Evolutionary conservation across 2,888 invertebrate species (phyloP).

Genomic region (Xanthorhoe designata): DNA sequence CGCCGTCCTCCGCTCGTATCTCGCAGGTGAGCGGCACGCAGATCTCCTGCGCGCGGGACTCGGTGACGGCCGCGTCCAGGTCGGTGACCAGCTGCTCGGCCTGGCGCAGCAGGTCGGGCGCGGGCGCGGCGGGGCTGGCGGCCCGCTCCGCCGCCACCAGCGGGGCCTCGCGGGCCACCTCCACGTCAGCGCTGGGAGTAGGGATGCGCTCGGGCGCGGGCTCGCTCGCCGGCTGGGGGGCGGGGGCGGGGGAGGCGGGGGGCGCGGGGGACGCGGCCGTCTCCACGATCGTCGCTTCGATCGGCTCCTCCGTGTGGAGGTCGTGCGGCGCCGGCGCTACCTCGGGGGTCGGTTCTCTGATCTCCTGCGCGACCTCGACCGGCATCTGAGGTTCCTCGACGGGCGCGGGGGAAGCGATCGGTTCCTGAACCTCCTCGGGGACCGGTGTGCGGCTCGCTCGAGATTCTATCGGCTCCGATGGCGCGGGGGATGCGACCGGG

Average conservation of each 20-base stretch:
- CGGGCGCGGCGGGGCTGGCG: constrained; percentile 50
- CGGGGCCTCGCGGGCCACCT: constrained; percentile 2
- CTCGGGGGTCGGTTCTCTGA: constrained; percentile 28
- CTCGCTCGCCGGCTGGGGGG: constrained; percentile 39
- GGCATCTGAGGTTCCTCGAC: constrained; percentile 42
- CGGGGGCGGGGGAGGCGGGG: constrained; percentile 37
- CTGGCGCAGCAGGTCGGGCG: constrained; percentile 70
- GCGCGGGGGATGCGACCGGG: constrained; percentile 27
- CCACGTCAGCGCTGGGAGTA: too few species aligned
- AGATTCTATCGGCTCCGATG: constrained; percentile 38
- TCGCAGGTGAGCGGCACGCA: constrained; percentile 77
- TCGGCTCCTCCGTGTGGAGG: not conserved
- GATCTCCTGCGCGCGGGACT: constrained; percentile 78
- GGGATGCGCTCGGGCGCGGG: not conserved
- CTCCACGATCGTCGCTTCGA: not conserved
- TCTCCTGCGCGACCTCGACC: constrained; percentile 46
- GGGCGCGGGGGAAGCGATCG: constrained; percentile 46
- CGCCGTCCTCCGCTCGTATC: constrained; percentile 66
- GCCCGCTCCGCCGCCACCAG: constrained; percentile 31
- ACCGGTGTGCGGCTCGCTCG: constrained; percentile 38
- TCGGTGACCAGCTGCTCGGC: constrained; percentile 74
- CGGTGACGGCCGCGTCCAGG: constrained; percentile 72
- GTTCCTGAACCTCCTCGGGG: constrained; percentile 15
- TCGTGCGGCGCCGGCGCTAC: constrained; percentile 25
- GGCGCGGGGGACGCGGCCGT: constrained; percentile 16